Evolutionary conservation across 2,888 invertebrate species (phyloP), one percentile per base, ranked within the genome.

Genomic region (Acronicta aceris): DNA sequence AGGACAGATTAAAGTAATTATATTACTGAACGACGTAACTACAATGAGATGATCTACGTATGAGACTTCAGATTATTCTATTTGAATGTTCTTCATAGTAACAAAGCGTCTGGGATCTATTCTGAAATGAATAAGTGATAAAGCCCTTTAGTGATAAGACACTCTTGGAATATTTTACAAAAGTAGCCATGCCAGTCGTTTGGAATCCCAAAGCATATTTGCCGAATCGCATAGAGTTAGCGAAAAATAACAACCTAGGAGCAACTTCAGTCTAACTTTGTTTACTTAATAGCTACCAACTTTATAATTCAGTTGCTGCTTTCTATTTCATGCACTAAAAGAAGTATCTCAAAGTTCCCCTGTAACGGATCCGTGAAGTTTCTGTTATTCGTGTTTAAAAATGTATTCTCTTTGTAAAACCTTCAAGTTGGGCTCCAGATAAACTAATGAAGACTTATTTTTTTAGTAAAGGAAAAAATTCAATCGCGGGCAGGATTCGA

Each of bases 251-350:
- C 30, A 12, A 21, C 6, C 17, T 17, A 16, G 17, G 25, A 13
- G 13, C 50, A 46, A 21, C 38, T 49, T 12, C 3, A 43, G 45
- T 36, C 10, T 51, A 47, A 57, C 43, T 71, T 65, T 9, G 41
- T 65, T 65, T 43, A 58, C 33, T 49, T 53, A 55, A 48, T 27
- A 58, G 13, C n/a, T 45, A 45, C 38, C 54, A 46, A 59, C 45
- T 56, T 65, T 65, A 65, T 56, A 65, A 59, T 59, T 52, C 42
- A 50, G 12, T 52, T 46, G 15, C 66, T 65, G 36, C 40, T 69
- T 72, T 56, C 55, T 71, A 46, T 65, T 65, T 65, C 42, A 56
- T 72, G 50, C 33, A 47, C 41, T 49, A 48, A 56, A 51, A 71
- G 48, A 65, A 51, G 49, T 40, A 52, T 10, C 36, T 41, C 21